Evolutionary conservation across 2,888 invertebrate genomes (phyloP), one percentile per base, ranked within the genome.

Genomic region (Megalurothrips usitatus): DNA sequence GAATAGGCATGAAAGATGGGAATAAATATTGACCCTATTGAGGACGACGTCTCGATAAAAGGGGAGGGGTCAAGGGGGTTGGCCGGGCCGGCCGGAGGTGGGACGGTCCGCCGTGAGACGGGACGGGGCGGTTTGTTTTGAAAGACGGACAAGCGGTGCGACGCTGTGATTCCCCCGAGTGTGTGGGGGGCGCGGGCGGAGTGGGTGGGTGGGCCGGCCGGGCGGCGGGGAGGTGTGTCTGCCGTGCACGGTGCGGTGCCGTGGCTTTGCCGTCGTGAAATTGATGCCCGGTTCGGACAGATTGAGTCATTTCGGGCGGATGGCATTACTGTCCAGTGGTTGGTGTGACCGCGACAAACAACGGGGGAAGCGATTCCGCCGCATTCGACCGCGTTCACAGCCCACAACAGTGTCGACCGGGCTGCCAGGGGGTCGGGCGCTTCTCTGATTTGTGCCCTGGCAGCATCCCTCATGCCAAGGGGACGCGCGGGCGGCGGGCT

Each of bases 1-100:
- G 68, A 75, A 75, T 75, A 75, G 68, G 68, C 23, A 75, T 23
- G 68, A 75, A 26, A 75, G 68, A 58, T 58, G 58, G 58, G 58
- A 17, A 75, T 75, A 75, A 75, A 75, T 75, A 75, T 75, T 75
- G 68, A 75, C 68, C 68, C 68, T 17, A 58, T 58, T 17, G 14
- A 17, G 58, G 58, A 58, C 19, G 58, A 58, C 58, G 58, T 19
- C 58, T 58, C 58, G 58, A 58, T 58, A 58, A 58, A 52, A 58
- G 58, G 58, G 58, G 58, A 17, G 34, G 17, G 58, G 58, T 58
- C 58, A 58, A n/a, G 58, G 58, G 58, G 19, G 34, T 6, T 17
- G 58, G 17, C 58, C 58, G 17, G 58, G 58, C 52, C 17, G 52
- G 4, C n/a, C n/a, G n/a, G n/a, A n/a, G n/a, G 6, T 43, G 34